Percentiles rank a stretch among this genome's conserved stretches.
Evolutionary conservation across 2,113 vertebrate genomes (phyloP).

Genomic region (Parus major): DNA sequence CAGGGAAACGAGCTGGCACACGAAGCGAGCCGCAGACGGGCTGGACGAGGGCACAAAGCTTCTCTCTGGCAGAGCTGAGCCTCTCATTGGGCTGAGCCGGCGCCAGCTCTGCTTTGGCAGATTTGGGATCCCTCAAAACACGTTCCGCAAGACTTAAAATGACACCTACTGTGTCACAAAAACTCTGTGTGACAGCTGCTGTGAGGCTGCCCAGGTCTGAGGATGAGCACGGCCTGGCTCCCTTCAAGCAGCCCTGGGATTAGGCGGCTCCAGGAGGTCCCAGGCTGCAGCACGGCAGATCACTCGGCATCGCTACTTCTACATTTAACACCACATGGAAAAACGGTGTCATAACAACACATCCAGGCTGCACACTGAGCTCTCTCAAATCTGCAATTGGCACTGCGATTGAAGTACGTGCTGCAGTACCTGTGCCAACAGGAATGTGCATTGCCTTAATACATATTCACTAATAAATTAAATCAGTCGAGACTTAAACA

Average conservation of each 20-base stretch:
- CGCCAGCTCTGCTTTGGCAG: neutral
- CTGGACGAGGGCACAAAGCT: neutral
- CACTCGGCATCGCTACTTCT: neutral
- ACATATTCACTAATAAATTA: neutral
- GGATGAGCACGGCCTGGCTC: neutral
- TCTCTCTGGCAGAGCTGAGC: neutral
- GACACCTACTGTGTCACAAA: neutral
- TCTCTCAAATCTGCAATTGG: neutral
- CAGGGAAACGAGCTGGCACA: rapidly evolving
- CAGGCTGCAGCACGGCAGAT: neutral
- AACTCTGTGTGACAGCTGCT: neutral
- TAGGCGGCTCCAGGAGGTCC: neutral
- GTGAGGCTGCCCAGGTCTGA: rapidly evolving
- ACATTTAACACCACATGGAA: neutral
- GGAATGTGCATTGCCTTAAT: neutral
- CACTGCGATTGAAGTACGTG: neutral
- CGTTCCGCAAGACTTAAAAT: neutral
- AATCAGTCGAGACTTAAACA: neutral
- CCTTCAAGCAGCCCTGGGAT: neutral
- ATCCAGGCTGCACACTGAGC: neutral
- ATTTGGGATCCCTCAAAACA: neutral
- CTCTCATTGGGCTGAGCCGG: neutral
- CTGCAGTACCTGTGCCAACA: neutral
- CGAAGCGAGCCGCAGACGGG: neutral
- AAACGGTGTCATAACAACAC: neutral